phyloP scores from a whole-genome alignment of 2,113 vertebrate species.

The Conger conger region DNA sequence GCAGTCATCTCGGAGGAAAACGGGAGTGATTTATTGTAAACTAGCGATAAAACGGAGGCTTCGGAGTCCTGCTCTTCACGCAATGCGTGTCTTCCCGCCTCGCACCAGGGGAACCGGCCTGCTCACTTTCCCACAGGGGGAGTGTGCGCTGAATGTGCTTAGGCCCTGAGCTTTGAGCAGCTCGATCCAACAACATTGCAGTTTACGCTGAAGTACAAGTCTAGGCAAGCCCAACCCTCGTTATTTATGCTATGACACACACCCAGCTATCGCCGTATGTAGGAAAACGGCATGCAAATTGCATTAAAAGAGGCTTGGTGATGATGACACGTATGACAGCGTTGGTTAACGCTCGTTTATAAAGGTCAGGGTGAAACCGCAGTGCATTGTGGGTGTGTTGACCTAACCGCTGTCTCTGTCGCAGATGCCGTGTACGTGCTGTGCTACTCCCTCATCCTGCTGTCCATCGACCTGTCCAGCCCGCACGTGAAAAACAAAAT shows the following conservation, averaged over 20 bases:
- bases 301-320: background rate
- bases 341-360: background rate
- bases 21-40: conserved; percentile 31
- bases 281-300: background rate
- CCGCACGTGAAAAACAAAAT: conserved; percentile 99
- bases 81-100: background rate
- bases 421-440: conserved; percentile 96
- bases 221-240: background rate
- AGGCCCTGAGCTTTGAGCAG: background rate
- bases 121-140: background rate
- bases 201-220: background rate
- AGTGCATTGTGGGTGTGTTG: background rate
- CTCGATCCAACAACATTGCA: background rate
- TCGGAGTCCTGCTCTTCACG: background rate
- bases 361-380: background rate
- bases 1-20: background rate
- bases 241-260: background rate
- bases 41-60: conserved; percentile 6
- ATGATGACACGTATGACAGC: background rate
- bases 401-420: conserved; percentile 31
- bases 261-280: background rate
- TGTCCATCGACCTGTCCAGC: conserved; percentile 96
- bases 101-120: background rate
- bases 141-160: background rate
- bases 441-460: conserved; percentile 97